A percentile compares a stretch with the other conserved stretches of the same genome.
Conservation (phyloP, 2,113 vertebrate species). For the Isichthys henryi region DNA sequence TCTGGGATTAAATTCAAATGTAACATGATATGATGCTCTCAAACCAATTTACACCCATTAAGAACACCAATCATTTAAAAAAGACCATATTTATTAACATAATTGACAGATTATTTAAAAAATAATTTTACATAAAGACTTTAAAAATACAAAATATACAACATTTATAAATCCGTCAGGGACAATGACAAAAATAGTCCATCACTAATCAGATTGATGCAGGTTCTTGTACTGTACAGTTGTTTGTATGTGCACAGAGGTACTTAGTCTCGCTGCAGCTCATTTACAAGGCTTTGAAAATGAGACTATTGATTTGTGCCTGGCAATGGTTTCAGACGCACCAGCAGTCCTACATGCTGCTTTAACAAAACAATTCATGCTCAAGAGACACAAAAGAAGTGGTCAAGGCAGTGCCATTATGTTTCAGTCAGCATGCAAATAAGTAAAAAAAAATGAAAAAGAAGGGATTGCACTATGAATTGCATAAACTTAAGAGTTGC, state of each 20-base stretch:
- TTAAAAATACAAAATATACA: constrained; percentile 62
- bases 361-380: constrained; percentile 13
- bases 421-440: constrained; percentile 14
- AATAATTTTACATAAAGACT: constrained; percentile 32
- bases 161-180: constrained; percentile 46
- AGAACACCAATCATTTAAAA: constrained; percentile 29
- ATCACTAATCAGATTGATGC: constrained; percentile 18
- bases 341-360: constrained; percentile 21
- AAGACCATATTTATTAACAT: constrained; percentile 53
- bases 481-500: constrained; percentile 11
- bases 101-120: constrained; percentile 45
- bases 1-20: neutral
- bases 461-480: neutral
- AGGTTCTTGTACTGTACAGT: constrained; percentile 24
- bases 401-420: neutral
- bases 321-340: constrained; percentile 13
- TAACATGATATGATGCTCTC: neutral
- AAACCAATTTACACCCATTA: neutral
- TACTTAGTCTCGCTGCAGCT: neutral
- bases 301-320: neutral
- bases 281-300: neutral
- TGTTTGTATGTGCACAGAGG: constrained; percentile 19
- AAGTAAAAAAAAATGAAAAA: neutral
- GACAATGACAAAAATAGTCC: constrained; percentile 39
- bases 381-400: neutral